Evolutionary conservation across 2,113 vertebrate species (phyloP), one percentile per base, ranked within the genome.

Genomic region (Cololabis saira): DNA sequence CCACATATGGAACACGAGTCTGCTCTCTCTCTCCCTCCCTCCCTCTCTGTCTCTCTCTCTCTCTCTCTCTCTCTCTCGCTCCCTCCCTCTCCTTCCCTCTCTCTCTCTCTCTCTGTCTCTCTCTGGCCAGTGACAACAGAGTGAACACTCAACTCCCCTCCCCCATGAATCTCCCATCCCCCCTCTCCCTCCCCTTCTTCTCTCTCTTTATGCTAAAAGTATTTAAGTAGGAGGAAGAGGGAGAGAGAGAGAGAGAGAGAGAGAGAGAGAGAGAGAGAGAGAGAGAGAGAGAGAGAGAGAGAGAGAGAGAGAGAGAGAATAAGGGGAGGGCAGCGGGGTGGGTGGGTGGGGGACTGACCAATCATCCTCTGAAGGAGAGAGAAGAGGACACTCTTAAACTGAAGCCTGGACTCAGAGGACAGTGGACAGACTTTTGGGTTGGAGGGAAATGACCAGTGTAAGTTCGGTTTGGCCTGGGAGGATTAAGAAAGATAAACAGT

Each of bases 121-220:
- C 76, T 68, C 74, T 71, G 73, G 56, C 80, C 83, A 90, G 90
- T 92, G 91, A 91, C 90, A 91, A 93, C 92, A 87, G 87, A 90
- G 81, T 76, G 68, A 89, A 74, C 81, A 77, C 83, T 87, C 79
- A 84, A 76, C 82, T 90, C 89, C 92, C 92, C 86, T 92, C 91
- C 91, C 91, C 91, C 87, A 86, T 76, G 44, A 58, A 74, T 80
- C 47, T 85, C 87, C 81, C 81, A 71, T 83, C 72, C 86, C 85
- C 24, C 80, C 83, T 68, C 73, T 74, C 76, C 61, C 76, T 74
- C 75, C 84, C 83, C 78, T 63, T 69, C 74, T 64, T 76, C 78
- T 85, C 83, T 84, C 82, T 88, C 88, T 92, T 92, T 91, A 92
- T 92, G 89, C 86, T 90, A 87, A 91, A 94, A 92, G 89, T 92